Percentiles rank a stretch among this genome's conserved stretches.
phyloP scores from a whole-genome alignment of 2,888 invertebrate species.

The Drosophila limbata region DNA sequence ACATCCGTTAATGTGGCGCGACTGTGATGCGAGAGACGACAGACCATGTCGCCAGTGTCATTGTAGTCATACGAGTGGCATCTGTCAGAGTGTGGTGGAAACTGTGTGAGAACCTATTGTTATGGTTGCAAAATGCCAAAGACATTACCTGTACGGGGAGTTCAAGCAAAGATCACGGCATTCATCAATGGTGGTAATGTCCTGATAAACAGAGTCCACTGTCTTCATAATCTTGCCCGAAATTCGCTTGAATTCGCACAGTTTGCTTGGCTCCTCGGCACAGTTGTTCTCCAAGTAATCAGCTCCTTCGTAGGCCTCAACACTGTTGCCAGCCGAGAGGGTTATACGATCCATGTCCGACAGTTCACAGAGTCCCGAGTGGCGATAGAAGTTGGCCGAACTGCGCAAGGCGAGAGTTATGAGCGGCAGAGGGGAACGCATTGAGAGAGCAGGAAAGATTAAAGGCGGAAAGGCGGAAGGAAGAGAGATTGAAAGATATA shows the following conservation, averaged over 20 bases:
- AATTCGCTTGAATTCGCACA: constrained; percentile 97
- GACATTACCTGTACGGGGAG: constrained; percentile 90
- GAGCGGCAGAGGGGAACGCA: constrained; percentile 56
- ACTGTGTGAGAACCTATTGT: constrained; percentile 40
- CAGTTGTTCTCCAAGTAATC: constrained; percentile 97
- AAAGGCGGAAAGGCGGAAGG: constrained; percentile 37
- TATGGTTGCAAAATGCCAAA: neutral
- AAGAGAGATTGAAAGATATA: constrained; percentile 40
- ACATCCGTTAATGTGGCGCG: constrained; percentile 94
- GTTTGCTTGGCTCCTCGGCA: constrained; percentile 96
- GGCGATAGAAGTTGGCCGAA: constrained; percentile 96
- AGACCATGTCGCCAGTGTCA: constrained; percentile 96
- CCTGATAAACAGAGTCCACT: constrained; percentile 96
- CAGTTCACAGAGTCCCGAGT: constrained; percentile 94
- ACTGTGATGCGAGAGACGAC: constrained; percentile 95
- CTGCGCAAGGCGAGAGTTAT: constrained; percentile 85
- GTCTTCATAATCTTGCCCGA: constrained; percentile 95
- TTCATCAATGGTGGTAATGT: constrained; percentile 94
- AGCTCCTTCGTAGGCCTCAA: constrained; percentile 89
- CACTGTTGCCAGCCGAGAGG: constrained; percentile 92
- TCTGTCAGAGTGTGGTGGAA: constrained; percentile 80
- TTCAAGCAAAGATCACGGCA: constrained; percentile 95
- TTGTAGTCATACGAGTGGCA: constrained; percentile 98
- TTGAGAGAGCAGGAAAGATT: constrained; percentile 49
- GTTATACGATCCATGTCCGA: constrained; percentile 97